Base-by-base conservation (phyloP, 2,888 invertebrate genomes). In the Margaritifera margaritifera region DNA sequence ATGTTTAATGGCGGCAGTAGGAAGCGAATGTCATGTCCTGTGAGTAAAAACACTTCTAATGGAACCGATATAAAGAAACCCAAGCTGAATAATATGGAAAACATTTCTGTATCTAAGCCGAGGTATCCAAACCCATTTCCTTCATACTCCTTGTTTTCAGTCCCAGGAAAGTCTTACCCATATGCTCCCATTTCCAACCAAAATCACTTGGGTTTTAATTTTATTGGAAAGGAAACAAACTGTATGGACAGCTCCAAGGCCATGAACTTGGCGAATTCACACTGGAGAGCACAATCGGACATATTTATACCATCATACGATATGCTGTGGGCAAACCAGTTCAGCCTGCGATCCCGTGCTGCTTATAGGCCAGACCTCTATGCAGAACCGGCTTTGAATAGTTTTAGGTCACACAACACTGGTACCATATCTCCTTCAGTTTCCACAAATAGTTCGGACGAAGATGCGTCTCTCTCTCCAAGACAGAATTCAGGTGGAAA, bases 1-100 rank as follows among this genome's bases (percentile, higher is more conserved):
- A 98, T 98, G 98, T 99, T 98, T 90, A 99, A 99, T 90, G 98
- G 98, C 0, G 98, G 98, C 0, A 96, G 95, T 1, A 91, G 97
- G 66, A 96, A 96, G 88, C 92, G 96, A 69, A 79, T 84, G 52
- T 62, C 84, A 25, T 75, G 84, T 11, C 62, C 60, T 4, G 70
- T 68, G 8, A 55, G 64, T 4, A 52, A 63, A 4, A 50, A 54
- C 1, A 24, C 65, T 11, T 42, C 55, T 8, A 42, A 70, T 22
- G 20, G 64, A n/a, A 61, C 65, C 4, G 72, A 66, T 22, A 51
- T 68, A 19, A 80, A 79, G 69, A 73, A 75, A 72, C 75, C 69
- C 11, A 75, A 78, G 61, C 15, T 74, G 4, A 60, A 64, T 8
- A 61, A 72, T 4, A 70, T 68, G 19, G 78, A 80, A 19, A 65